These are phyloP conservation scores for Pseudoips prasinana DNA, from an alignment of 2,888 invertebrate genomes.

Conservation along the genomic window DNA sequence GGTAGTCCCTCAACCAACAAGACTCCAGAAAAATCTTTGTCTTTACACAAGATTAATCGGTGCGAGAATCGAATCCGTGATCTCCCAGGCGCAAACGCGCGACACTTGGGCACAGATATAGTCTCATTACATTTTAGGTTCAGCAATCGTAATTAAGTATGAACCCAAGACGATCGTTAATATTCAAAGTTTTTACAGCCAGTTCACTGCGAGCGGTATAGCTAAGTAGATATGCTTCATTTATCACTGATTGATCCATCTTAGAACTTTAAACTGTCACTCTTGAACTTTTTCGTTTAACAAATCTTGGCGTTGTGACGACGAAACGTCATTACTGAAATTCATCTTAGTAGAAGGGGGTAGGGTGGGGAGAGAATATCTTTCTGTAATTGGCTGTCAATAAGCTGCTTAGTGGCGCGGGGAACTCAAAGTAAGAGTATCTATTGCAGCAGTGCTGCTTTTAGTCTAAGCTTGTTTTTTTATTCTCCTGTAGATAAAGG, in stretches of 20 bases:
- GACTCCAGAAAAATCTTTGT: no score
- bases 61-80: no score
- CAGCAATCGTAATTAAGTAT: no score
- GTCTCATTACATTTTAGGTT: no score
- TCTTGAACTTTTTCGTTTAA: conserved; percentile 63
- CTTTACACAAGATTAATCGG: no score
- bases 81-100: no score
- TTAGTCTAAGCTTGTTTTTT: no score
- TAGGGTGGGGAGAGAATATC: conserved; percentile 18
- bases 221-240: conserved; percentile 54
- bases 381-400: conserved; percentile 51
- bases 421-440: conserved; percentile 4
- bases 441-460: no score
- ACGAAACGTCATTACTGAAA: conserved; percentile 46
- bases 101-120: no score
- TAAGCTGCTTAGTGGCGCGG: conserved; percentile 44
- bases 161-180: no score
- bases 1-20: no score
- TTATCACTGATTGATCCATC: conserved; percentile 68
- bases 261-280: conserved; percentile 54
- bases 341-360: conserved; percentile 30
- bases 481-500: no score
- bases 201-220: conserved; percentile 33
- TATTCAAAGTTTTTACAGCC: conserved; percentile 45
- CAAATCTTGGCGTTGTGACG: conserved; percentile 41